Base-by-base conservation (phyloP, 2,797 vertebrate species). In the Karalla daura region DNA sequence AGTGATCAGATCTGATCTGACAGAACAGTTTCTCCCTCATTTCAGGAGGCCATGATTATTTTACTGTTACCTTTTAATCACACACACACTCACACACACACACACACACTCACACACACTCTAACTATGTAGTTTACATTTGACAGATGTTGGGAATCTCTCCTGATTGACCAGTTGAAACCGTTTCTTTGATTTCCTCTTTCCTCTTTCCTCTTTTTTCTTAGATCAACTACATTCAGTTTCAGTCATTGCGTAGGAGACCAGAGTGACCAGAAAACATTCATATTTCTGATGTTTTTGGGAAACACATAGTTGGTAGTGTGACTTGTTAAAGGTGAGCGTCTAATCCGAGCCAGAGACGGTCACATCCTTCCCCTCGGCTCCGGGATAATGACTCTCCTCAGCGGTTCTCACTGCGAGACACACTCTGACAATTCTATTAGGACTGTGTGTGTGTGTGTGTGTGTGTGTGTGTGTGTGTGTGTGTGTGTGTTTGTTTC, bases 301-400 rank as follows among this genome's bases (percentile, higher is more conserved):
- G n/a, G n/a, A n/a, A n/a, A n/a, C n/a, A n/a, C n/a, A n/a, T n/a
- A n/a, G n/a, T n/a, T n/a, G n/a, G n/a, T n/a, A n/a, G n/a, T n/a
- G n/a, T 28, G 75, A 91, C 92, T 86, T 82, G 86, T 92, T 92
- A 52, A 92, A 80, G 86, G 91, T 91, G 77, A 74, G 76, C 86
- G 90, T 96, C 93, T 97, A 95, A 96, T 96, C 94, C 95, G 93
- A 95, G 93, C 92, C 92, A 93, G 94, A 95, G 95, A 96, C 39
- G 80, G 78, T 95, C 93, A 95, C 92, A 95, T 94, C 94, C 94
- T 96, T 95, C 92, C 90, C 93, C 94, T 95, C 93, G 91, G 94
- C 94, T 95, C 94, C 95, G 94, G 78, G 89, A 94, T 98, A 97
- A 98, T 96, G 96, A 96, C 89, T 95, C 92, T 93, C 93, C 94